A percentile compares a stretch with the other conserved stretches of the same genome.
phyloP scores from a whole-genome alignment of 2,113 vertebrate genomes.

The Protomyctophum bolini region DNA sequence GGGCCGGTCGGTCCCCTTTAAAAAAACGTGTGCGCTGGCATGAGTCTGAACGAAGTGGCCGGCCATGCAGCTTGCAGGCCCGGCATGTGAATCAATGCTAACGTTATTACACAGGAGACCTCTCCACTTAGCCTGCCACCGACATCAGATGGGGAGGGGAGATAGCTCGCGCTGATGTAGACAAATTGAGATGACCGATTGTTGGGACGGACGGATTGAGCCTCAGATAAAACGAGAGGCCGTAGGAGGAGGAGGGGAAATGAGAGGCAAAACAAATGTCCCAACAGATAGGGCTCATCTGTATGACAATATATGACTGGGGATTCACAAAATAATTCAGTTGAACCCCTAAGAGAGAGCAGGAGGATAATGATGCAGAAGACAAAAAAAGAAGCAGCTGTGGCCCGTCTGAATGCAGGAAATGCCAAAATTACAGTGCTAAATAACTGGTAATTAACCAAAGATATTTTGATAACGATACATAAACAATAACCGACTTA shows the following conservation, averaged over 20 bases:
- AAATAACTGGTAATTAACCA: too few relatives aligned
- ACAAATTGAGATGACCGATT: conserved; percentile 40
- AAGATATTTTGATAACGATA: too few relatives aligned
- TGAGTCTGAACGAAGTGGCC: conserved; percentile 51
- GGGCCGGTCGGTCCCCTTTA: conserved; percentile 14
- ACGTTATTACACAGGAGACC: conserved; percentile 71
- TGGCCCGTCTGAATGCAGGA: conserved; percentile 13
- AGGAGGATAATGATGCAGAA: conserved; percentile 21
- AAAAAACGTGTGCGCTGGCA: conserved; percentile 25
- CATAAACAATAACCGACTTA: too few relatives aligned
- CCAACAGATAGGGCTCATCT: conserved; percentile 21
- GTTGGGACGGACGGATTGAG: neutral
- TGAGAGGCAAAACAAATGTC: neutral
- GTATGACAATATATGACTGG: conserved; percentile 1
- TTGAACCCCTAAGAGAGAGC: conserved; percentile 12
- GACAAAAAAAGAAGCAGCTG: conserved; percentile 1
- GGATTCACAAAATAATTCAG: conserved; percentile 32
- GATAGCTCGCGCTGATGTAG: conserved; percentile 46
- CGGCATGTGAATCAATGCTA: conserved; percentile 77
- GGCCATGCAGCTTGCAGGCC: neutral
- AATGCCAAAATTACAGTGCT: conserved; percentile 21
- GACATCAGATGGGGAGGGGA: conserved; percentile 40
- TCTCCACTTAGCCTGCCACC: conserved; percentile 57
- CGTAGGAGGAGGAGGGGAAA: neutral
- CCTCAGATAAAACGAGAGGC: neutral